Evolutionary conservation across 2,797 vertebrate species (phyloP).

Genomic region (Rhinatrema bivittatum): DNA sequence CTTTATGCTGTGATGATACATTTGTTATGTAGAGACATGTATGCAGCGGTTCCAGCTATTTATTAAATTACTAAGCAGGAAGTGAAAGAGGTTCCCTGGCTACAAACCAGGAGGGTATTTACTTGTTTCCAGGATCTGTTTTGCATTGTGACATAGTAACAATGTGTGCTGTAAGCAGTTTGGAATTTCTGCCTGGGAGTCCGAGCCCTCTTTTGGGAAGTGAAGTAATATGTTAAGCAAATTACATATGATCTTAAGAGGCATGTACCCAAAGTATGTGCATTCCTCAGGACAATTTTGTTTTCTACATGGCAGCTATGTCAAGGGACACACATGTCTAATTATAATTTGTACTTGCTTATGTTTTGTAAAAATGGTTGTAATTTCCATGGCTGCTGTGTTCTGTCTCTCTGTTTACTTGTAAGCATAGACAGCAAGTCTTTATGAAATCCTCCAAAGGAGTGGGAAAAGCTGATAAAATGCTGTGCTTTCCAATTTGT

Average conservation of each 20-base stretch:
- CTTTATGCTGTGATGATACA: accelerated
- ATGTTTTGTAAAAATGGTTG: no score
- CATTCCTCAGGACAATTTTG: no score
- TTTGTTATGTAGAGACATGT: accelerated
- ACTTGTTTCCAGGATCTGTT: slow-evolving; percentile 13
- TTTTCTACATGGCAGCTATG: no score
- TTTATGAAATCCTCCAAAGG: background rate
- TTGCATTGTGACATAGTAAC: slow-evolving; percentile 13
- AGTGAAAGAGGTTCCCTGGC: slow-evolving; percentile 1
- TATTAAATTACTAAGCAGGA: background rate
- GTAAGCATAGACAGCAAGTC: background rate
- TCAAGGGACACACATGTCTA: no score
- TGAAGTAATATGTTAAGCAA: background rate
- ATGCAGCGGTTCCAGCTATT: background rate
- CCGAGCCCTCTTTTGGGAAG: background rate
- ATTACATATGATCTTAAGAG: no score
- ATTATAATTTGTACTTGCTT: no score
- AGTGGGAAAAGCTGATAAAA: no score
- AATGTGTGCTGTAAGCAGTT: slow-evolving; percentile 1
- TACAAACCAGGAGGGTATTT: slow-evolving; percentile 2
- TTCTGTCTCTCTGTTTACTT: no score
- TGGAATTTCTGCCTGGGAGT: slow-evolving; percentile 5
- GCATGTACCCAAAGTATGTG: slow-evolving; percentile 2
- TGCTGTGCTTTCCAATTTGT: accelerated
- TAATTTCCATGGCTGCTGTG: no score